A percentile compares a stretch with the other conserved stretches of the same genome.
Evolutionary conservation across 2,888 invertebrate species (phyloP).

Genomic region (Sinhomidia bicolor): DNA sequence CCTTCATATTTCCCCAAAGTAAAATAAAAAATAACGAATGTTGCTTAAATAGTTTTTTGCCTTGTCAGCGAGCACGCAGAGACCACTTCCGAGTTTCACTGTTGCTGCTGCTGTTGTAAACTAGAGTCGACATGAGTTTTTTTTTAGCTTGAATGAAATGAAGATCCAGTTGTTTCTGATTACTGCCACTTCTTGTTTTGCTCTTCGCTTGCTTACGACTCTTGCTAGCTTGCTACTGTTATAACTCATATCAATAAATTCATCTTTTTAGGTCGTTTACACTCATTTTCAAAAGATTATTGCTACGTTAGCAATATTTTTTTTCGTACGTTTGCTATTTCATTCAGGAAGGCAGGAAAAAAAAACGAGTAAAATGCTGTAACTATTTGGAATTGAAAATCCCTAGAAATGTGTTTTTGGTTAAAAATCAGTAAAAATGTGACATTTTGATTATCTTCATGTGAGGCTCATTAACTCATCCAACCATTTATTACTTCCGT

Average conservation of each 20-base stretch:
- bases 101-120: background rate
- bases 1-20: conserved; percentile 21
- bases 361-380: background rate
- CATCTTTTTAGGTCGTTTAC: conserved; percentile 39
- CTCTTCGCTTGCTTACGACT: background rate
- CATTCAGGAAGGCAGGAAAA: background rate
- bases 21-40: conserved; percentile 28
- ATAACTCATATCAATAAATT: conserved; percentile 40
- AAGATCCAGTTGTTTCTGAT: background rate
- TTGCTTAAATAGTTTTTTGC: background rate
- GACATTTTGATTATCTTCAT: conserved; percentile 70
- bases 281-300: conserved; percentile 31
- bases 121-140: too few relatives aligned
- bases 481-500: conserved; percentile 70
- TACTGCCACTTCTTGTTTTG: background rate
- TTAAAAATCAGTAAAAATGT: conserved; percentile 63
- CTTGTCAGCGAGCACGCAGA: conserved; percentile 17
- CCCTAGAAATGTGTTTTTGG: conserved; percentile 31
- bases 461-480: conserved; percentile 71
- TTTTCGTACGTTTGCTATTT: background rate
- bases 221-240: background rate
- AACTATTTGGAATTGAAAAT: background rate
- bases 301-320: background rate
- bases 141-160: background rate
- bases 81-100: too few relatives aligned